Evolutionary conservation across 2,113 vertebrate genomes (phyloP).

Genomic region (Chionodraco myersi): DNA sequence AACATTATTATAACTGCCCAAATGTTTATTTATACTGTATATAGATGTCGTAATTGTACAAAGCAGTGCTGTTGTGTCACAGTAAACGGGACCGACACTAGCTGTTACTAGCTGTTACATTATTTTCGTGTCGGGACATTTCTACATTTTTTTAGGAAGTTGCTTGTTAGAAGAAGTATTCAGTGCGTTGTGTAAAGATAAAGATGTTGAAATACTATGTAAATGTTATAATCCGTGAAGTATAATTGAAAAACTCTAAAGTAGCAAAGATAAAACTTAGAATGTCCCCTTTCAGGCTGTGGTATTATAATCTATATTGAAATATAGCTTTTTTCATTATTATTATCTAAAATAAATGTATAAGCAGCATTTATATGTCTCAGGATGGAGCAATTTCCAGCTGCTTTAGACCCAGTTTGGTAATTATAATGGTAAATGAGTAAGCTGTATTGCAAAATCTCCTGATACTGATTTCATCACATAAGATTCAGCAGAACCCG

Average conservation of each 20-base stretch:
- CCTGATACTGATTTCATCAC: background rate
- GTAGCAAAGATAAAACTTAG: too few species aligned
- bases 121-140: background rate
- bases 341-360: too few species aligned
- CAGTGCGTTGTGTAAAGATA: background rate
- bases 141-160: too few species aligned
- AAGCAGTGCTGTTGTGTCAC: background rate
- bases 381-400: background rate
- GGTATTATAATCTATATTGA: too few species aligned
- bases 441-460: slow-evolving; percentile 7
- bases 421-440: background rate
- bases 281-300: too few species aligned
- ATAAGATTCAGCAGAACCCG: background rate
- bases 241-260: too few species aligned
- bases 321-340: too few species aligned
- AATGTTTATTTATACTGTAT: too few species aligned
- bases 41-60: too few species aligned
- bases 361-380: too few species aligned
- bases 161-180: background rate
- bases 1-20: too few species aligned
- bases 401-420: background rate
- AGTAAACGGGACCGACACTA: background rate
- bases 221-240: too few species aligned
- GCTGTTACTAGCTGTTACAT: background rate
- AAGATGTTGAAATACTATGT: background rate